These are phyloP conservation scores for Theretra japonica DNA, from an alignment of 2,888 invertebrate species.

Conservation along the genomic window DNA sequence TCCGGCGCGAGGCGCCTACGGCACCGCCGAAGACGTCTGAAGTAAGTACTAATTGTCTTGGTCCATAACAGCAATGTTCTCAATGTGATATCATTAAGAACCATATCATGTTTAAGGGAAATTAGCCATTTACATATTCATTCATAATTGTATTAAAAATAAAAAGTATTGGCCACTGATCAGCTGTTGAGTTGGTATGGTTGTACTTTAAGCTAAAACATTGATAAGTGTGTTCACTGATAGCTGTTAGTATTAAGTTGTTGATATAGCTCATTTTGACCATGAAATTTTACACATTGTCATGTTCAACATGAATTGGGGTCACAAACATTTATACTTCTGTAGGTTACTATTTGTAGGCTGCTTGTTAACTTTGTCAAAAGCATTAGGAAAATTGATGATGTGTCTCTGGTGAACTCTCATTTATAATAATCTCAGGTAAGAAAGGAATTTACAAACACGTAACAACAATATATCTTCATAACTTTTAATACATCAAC, in stretches of 20 bases:
- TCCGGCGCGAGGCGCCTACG: conserved; percentile 83
- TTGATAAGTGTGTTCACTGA: background rate
- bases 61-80: background rate
- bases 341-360: conserved; percentile 7
- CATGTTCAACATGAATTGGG: conserved; percentile 6
- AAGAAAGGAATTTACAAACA: background rate
- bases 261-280: background rate
- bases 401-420: background rate
- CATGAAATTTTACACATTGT: background rate
- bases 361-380: background rate
- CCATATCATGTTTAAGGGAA: background rate
- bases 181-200: conserved; percentile 25
- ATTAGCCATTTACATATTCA: background rate
- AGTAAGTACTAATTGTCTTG: conserved; percentile 61
- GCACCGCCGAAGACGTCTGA: conserved; percentile 85
- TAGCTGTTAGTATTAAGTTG: background rate
- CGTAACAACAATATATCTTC: background rate
- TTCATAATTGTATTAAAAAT: background rate
- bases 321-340: conserved; percentile 4
- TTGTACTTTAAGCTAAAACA: background rate
- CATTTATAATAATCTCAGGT: background rate
- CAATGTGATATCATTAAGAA: background rate
- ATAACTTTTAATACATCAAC: conserved; percentile 12
- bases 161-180: background rate
- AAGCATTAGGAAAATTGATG: background rate